Evolutionary conservation across 1,140 invertebrate genomes (phyloP), one percentile per base, ranked within the genome.

Genomic region (Drosophila hydei): DNA sequence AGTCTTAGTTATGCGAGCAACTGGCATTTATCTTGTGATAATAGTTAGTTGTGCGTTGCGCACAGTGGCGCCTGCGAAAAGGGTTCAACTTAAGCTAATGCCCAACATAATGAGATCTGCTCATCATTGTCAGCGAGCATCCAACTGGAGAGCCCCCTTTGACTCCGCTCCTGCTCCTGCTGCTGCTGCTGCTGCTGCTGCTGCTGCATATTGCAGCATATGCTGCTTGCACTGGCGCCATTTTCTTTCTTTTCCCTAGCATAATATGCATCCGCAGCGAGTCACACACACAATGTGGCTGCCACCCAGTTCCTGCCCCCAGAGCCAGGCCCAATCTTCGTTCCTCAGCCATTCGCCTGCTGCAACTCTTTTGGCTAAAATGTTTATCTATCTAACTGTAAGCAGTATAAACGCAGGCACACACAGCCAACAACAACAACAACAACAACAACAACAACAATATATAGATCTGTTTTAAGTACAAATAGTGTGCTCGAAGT

Each of bases 21-120:
- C 56, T 81, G 75, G 83, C 83, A 87, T 87, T 87, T 87, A 87
- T 87, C 81, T 81, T 88, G 47, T 67, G 83, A 88, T 87, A 87
- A 87, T 87, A 88, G 81, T 81, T 81, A 81, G 81, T 78, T 88
- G 77, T 81, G 71, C 67, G 43, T 51, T 58, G 2, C 27, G 14
- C 18, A 14, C 58, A 62, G 71, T 36, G 65, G 51, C 51, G 51
- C 21, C 19, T 2, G 12, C 4, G 0, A 23, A 21, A 18, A 42
- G 63, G 48, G 18, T 18, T 11, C 21, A 33, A 11, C 9, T n/a
- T 25, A 30, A 43, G 42, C 12, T 40, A 25, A 50, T 9, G 2
- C 19, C 18, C 19, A 8, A 43, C 16, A 21, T 45, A 38, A n/a
- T 6, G 8, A 47, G 45, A 19, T 23, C 7, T 47, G 38, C 11